These are phyloP conservation scores for Atta cephalotes DNA, from an alignment of 1,140 invertebrate species.

Conservation along the genomic window DNA sequence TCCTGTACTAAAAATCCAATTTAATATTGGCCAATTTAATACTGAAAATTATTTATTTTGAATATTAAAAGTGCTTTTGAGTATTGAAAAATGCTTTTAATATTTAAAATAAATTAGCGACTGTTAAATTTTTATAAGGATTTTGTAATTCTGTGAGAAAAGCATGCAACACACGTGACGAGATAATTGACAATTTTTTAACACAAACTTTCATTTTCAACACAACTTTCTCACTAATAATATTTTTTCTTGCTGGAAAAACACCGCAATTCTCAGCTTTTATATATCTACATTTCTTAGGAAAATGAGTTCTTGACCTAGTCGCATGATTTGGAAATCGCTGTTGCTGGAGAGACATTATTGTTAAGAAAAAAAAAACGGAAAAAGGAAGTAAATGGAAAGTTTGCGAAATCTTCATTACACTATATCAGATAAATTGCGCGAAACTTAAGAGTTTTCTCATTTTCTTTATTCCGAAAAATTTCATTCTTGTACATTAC, in stretches of 20 bases:
- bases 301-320: slow-evolving; percentile 30
- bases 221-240: not conserved
- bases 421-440: slow-evolving; percentile 24
- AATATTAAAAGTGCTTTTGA: no score
- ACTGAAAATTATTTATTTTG: no score
- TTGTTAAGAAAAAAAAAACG: not conserved
- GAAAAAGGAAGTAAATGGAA: not conserved
- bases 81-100: no score
- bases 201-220: not conserved
- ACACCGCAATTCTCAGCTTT: not conserved
- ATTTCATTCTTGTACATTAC: slow-evolving; percentile 5
- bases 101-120: no score
- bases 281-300: slow-evolving; percentile 4
- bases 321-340: slow-evolving; percentile 4
- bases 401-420: slow-evolving; percentile 24
- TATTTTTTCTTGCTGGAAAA: not conserved
- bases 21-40: no score
- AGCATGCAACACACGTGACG: not conserved
- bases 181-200: not conserved
- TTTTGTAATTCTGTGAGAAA: not conserved
- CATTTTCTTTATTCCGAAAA: slow-evolving; percentile 24
- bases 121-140: no score
- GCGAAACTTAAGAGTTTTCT: slow-evolving; percentile 11
- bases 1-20: not conserved
- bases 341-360: not conserved